Conservation (phyloP, 37 sponge, comb jelly and placozoan species). For the Dysidea cf. avara region DNA sequence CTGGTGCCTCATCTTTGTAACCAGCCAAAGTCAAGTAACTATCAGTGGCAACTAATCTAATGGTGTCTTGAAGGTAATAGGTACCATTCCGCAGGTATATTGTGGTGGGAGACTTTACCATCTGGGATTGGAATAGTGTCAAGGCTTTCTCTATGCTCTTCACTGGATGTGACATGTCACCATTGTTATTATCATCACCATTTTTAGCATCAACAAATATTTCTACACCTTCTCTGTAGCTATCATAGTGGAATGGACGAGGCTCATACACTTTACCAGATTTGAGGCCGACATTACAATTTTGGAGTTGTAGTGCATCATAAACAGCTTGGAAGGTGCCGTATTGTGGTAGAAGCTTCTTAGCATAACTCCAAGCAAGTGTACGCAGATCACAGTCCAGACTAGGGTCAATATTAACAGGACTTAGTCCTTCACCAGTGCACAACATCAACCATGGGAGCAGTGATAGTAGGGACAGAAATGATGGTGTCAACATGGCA, state of each 20-base stretch:
- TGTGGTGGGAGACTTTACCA: neutral
- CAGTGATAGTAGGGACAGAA: too few relatives aligned
- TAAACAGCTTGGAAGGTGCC: constrained; percentile 25
- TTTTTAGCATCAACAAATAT: constrained; percentile 12
- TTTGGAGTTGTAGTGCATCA: constrained; percentile 52
- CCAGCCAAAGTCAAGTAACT: constrained; percentile 33
- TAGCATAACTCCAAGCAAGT: constrained; percentile 65
- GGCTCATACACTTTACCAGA: too few relatives aligned
- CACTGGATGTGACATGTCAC: constrained; percentile 34
- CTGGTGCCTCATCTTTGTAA: constrained; percentile 17
- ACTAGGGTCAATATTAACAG: constrained; percentile 7
- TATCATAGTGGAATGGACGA: too few relatives aligned
- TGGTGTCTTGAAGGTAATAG: constrained; percentile 16
- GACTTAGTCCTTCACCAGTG: too few relatives aligned
- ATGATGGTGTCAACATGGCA: too few relatives aligned
- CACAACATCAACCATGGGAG: too few relatives aligned
- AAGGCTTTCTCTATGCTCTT: constrained; percentile 36
- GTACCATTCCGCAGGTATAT: constrained; percentile 35
- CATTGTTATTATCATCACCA: constrained; percentile 36
- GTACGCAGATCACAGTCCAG: constrained; percentile 60
- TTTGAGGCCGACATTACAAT: too few relatives aligned
- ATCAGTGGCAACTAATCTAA: constrained; percentile 14
- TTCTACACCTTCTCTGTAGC: neutral
- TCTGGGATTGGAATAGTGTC: neutral
- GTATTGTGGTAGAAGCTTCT: constrained; percentile 47